A percentile compares a stretch with the other conserved stretches of the same genome.
These are phyloP conservation scores for Pollenia labialis DNA, from an alignment of 2,888 invertebrate genomes.

Conservation along the genomic window DNA sequence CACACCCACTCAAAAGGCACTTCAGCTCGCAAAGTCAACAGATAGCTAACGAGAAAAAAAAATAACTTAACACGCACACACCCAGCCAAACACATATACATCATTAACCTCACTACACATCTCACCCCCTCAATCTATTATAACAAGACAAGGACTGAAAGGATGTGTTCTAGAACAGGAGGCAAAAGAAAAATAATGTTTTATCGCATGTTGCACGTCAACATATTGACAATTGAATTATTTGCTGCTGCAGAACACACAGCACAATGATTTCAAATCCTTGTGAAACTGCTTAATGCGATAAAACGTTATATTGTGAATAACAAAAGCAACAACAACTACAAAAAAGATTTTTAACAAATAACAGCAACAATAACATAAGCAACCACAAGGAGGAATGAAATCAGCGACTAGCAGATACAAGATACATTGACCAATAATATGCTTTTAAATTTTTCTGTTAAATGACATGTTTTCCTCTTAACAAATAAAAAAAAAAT, in stretches of 20 bases:
- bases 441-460: conserved; percentile 10
- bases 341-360: conserved; percentile 53
- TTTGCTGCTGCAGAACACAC: conserved; percentile 46
- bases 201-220: conserved; percentile 75
- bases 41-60: conserved; percentile 16
- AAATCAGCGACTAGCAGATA: background rate
- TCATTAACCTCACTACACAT: background rate
- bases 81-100: background rate
- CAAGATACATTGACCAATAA: conserved; percentile 46
- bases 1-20: background rate
- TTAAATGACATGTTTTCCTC: conserved; percentile 15
- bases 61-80: conserved; percentile 2
- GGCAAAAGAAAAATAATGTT: conserved; percentile 31
- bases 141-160: conserved; percentile 48
- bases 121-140: background rate
- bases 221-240: conserved; percentile 76
- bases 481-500: background rate
- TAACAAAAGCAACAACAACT: background rate
- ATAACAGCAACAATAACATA: background rate
- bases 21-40: conserved; percentile 52
- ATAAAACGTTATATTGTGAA: conserved; percentile 55
- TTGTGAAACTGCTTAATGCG: conserved; percentile 63
- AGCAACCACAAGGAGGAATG: background rate
- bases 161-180: conserved; percentile 29
- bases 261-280: conserved; percentile 62